Evolutionary conservation across 2,888 invertebrate species (phyloP).

Genomic region (Pammene aurita): DNA sequence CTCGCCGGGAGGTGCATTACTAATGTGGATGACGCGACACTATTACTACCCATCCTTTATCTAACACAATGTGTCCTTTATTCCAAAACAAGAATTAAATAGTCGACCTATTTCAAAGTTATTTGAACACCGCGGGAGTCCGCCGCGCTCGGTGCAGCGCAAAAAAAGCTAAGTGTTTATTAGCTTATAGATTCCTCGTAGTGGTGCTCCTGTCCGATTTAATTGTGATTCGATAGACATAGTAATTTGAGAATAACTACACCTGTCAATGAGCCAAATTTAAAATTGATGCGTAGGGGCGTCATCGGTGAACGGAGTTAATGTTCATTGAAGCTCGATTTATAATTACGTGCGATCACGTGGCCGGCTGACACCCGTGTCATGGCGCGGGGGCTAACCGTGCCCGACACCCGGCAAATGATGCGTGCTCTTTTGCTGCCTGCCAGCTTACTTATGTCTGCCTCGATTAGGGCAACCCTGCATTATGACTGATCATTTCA

Average conservation of each 20-base stretch:
- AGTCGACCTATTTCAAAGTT: conserved; percentile 73
- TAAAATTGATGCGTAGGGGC: conserved; percentile 55
- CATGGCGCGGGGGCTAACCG: conserved; percentile 68
- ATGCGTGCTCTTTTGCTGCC: conserved; percentile 69
- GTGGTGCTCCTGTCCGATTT: conserved; percentile 50
- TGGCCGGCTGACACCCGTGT: conserved; percentile 63
- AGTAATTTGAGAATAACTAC: conserved; percentile 39
- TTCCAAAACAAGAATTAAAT: conserved; percentile 78
- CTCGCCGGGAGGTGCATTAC: conserved; percentile 74
- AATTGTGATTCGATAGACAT: conserved; percentile 64
- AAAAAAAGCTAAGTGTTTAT: conserved; percentile 71
- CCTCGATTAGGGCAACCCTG: conserved; percentile 67
- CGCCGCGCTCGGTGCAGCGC: conserved; percentile 67
- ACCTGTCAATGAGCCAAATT: conserved; percentile 52
- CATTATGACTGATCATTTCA: conserved; percentile 57
- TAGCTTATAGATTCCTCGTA: conserved; percentile 67
- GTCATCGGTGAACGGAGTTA: conserved; percentile 52
- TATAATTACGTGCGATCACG: conserved; percentile 62
- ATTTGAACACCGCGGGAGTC: conserved; percentile 76
- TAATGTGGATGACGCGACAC: conserved; percentile 78
- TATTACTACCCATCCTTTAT: conserved; percentile 80
- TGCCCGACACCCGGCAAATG: conserved; percentile 73
- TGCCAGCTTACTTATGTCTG: conserved; percentile 70
- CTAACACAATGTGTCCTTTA: conserved; percentile 80
- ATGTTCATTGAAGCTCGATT: conserved; percentile 61